phyloP scores from a whole-genome alignment of 1,140 invertebrate species.

The Drosophila quadrilineata region DNA sequence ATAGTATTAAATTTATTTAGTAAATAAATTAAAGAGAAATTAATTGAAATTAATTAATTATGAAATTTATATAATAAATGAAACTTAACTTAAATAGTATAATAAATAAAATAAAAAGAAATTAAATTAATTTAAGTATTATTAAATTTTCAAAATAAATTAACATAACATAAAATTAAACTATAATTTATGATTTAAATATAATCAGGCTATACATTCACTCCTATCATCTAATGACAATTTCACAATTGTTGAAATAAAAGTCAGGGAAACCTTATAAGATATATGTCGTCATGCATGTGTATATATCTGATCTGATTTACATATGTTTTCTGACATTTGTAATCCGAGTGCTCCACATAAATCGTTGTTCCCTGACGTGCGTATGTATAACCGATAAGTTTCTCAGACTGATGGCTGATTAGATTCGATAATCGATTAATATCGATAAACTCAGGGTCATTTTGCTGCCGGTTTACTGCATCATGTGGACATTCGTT shows the following conservation, averaged over 20 bases:
- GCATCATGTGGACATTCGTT: no score
- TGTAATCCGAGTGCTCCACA: slow-evolving; percentile 36
- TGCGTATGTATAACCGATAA: neutral
- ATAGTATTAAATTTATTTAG: no score
- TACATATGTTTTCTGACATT: slow-evolving; percentile 29
- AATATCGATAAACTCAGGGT: neutral
- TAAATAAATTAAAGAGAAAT: no score
- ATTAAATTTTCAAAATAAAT: no score
- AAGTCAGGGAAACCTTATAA: neutral
- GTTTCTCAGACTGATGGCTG: neutral
- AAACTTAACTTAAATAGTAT: no score
- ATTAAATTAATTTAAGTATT: no score
- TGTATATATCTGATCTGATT: slow-evolving; percentile 28
- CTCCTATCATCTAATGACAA: slow-evolving; percentile 47
- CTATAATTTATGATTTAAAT: slow-evolving; percentile 44
- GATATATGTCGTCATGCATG: no score
- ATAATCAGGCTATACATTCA: slow-evolving; percentile 34
- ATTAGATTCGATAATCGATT: neutral
- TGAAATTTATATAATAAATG: no score
- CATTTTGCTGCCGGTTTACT: no score
- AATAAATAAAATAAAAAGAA: no score
- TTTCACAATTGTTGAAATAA: slow-evolving; percentile 11
- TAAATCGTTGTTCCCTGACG: slow-evolving; percentile 32
- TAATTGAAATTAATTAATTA: no score
- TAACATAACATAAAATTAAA: no score